Percentiles rank a stretch among this genome's conserved stretches.
Conservation (phyloP, 2,797 vertebrate species). For the Synanceia verrucosa region DNA sequence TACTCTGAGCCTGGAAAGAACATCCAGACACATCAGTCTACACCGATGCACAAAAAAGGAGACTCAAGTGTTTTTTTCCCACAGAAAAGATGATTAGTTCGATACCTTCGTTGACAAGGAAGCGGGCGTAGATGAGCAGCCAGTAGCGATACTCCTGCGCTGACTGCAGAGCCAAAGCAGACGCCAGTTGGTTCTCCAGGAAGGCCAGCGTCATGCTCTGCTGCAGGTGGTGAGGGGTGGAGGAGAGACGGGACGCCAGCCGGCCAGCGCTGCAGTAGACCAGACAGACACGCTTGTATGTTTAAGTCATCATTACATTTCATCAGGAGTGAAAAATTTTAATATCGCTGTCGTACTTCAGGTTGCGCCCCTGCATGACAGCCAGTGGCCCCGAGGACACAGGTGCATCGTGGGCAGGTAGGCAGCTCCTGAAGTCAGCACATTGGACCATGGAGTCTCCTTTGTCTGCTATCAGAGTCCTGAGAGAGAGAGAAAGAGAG, state of each 20-base stretch:
- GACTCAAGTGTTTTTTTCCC: neutral
- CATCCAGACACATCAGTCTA: neutral
- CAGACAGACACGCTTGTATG: neutral
- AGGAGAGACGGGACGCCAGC: slow-evolving; percentile 92
- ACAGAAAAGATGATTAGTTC: neutral
- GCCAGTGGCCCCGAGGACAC: slow-evolving; percentile 92
- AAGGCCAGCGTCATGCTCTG: slow-evolving; percentile 94
- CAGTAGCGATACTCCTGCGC: slow-evolving; percentile 94
- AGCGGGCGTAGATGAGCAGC: slow-evolving; percentile 96
- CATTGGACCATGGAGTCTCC: slow-evolving; percentile 94
- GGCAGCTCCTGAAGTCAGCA: slow-evolving; percentile 94
- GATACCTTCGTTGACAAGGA: slow-evolving; percentile 98
- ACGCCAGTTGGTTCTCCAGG: slow-evolving; percentile 95
- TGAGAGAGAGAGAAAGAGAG: slow-evolving; percentile 50
- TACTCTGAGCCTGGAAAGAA: slow-evolving; percentile 89
- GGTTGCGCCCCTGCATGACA: slow-evolving; percentile 92
- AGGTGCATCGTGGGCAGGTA: slow-evolving; percentile 89
- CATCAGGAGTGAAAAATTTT: neutral
- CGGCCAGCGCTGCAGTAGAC: slow-evolving; percentile 88
- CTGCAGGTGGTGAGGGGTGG: slow-evolving; percentile 93
- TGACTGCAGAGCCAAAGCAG: slow-evolving; percentile 90
- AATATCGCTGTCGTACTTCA: slow-evolving; percentile 83
- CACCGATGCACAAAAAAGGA: neutral
- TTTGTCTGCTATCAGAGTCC: slow-evolving; percentile 95
- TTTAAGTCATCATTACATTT: neutral